Evolutionary conservation across 1,140 invertebrate species (phyloP).

Genomic region (Leptinotarsa lineolata): DNA sequence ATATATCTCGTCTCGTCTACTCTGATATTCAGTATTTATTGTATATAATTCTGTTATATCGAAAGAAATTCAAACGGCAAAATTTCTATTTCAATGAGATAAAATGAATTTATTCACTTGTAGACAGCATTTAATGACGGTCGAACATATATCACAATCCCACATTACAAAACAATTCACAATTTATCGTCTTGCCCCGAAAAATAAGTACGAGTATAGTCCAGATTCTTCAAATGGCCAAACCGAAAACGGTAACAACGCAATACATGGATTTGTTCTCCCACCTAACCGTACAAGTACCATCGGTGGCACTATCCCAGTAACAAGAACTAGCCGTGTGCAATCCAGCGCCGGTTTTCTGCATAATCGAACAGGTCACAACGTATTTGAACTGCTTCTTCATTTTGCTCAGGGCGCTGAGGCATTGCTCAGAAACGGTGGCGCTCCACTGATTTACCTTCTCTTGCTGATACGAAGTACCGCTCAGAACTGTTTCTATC

Average conservation of each 20-base stretch:
- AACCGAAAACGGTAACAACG: constrained; percentile 66
- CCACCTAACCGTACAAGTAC: constrained; percentile 96
- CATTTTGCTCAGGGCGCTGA: constrained; percentile 88
- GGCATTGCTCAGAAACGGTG: constrained; percentile 89
- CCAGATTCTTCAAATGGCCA: constrained; percentile 47
- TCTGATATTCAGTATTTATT: too few species aligned
- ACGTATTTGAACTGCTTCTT: constrained; percentile 90
- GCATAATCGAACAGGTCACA: constrained; percentile 97
- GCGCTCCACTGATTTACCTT: constrained; percentile 98
- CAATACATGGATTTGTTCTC: constrained; percentile 99
- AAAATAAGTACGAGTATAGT: neutral
- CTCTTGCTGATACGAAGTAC: constrained; percentile 90
- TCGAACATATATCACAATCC: too few species aligned
- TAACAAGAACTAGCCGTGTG: constrained; percentile 97
- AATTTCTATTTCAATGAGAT: too few species aligned
- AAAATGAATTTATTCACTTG: too few species aligned
- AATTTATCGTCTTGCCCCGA: neutral
- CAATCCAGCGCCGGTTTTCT: constrained; percentile 95
- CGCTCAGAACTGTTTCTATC: constrained; percentile 92
- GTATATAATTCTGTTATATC: too few species aligned
- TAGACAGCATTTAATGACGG: too few species aligned
- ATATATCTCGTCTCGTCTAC: too few species aligned
- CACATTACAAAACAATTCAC: too few species aligned
- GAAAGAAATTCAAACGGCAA: too few species aligned
- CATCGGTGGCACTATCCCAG: constrained; percentile 96